phyloP scores from a whole-genome alignment of 2,797 vertebrate genomes.

The Aldrovandia affinis region DNA sequence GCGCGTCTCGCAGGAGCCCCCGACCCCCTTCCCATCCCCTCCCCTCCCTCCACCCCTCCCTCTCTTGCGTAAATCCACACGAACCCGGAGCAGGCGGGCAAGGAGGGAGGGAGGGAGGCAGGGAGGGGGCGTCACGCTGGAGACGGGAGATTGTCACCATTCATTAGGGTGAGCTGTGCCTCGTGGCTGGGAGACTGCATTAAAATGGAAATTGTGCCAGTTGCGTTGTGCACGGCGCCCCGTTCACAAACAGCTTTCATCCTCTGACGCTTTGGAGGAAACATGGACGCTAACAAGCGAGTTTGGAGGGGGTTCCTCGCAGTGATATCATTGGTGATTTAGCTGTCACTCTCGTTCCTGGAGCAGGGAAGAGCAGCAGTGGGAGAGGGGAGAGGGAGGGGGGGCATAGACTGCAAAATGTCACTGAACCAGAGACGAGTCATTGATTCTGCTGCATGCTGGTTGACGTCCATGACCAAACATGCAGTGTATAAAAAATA shows the following conservation, averaged over 20 bases:
- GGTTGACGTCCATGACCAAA: neutral
- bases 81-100: neutral
- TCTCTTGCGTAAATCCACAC: neutral
- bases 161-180: conserved; percentile 9
- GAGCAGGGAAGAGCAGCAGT: neutral
- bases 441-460: neutral
- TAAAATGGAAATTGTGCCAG: conserved; percentile 26
- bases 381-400: too few relatives aligned
- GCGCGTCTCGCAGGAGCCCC: neutral
- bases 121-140: neutral
- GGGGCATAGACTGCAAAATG: neutral
- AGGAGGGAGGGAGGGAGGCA: neutral
- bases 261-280: too few relatives aligned
- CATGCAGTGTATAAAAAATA: neutral
- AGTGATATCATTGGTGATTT: neutral
- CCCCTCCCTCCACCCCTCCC: neutral
- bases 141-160: neutral
- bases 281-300: neutral
- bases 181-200: conserved; percentile 16
- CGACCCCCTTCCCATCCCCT: neutral
- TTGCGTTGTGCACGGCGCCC: neutral
- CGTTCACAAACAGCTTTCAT: neutral
- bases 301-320: too few relatives aligned
- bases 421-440: neutral
- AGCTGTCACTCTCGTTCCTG: neutral